Evolutionary conservation across 2,888 invertebrate species (phyloP).

Genomic region (Taphrorychus bicolor): DNA sequence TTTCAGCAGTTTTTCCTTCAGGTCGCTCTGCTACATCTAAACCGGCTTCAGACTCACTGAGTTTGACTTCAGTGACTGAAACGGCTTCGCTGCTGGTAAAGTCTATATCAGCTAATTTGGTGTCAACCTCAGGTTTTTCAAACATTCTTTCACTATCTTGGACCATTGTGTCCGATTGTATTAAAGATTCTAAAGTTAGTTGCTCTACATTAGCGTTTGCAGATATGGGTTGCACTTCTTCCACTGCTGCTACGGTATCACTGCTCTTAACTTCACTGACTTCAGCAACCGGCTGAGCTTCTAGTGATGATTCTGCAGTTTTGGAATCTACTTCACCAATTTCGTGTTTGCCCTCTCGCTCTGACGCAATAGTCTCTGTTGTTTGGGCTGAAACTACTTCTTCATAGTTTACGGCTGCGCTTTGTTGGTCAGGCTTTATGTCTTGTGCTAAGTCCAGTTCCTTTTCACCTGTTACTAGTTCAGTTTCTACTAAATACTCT

Average conservation of each 20-base stretch:
- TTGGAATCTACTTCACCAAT: constrained; percentile 52
- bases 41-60: constrained; percentile 61
- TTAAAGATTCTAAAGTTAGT: constrained; percentile 59
- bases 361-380: constrained; percentile 60
- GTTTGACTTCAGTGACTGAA: constrained; percentile 62
- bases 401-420: constrained; percentile 58
- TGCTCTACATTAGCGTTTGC: constrained; percentile 61
- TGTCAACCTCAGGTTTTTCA: constrained; percentile 55
- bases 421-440: constrained; percentile 59
- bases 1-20: constrained; percentile 53
- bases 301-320: constrained; percentile 56
- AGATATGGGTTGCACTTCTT: constrained; percentile 51
- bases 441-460: constrained; percentile 63
- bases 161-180: constrained; percentile 56
- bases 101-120: constrained; percentile 57
- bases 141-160: constrained; percentile 59
- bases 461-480: constrained; percentile 65
- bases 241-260: constrained; percentile 50
- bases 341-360: constrained; percentile 59
- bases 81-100: constrained; percentile 59
- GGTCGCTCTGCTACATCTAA: constrained; percentile 55
- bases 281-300: constrained; percentile 60
- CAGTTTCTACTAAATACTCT: constrained; percentile 64
- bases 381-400: constrained; percentile 59
- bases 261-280: constrained; percentile 55